phyloP scores from a whole-genome alignment of 2,113 vertebrate species.

The Syngnathus scovelli region DNA sequence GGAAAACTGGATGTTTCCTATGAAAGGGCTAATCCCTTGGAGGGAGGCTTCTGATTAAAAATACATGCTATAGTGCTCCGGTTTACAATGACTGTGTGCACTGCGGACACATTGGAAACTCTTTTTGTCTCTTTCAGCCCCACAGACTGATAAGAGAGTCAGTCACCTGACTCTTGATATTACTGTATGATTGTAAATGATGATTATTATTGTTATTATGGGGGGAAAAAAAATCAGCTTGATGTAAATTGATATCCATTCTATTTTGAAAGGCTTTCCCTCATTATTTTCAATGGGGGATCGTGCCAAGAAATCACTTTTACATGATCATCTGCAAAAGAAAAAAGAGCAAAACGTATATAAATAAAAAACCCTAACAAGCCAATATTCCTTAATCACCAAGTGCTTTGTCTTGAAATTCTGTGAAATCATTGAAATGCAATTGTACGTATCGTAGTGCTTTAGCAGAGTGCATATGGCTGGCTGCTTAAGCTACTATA shows the following conservation, averaged over 20 bases:
- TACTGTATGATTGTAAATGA: constrained; percentile 42
- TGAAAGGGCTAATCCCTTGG: constrained; percentile 44
- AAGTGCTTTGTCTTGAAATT: constrained; percentile 60
- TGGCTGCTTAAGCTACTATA: not conserved
- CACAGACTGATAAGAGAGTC: constrained; percentile 37
- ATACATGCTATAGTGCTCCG: not conserved
- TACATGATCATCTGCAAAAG: constrained; percentile 41
- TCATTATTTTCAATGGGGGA: constrained; percentile 99
- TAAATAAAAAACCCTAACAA: constrained; percentile 34
- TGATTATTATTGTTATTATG: constrained; percentile 37
- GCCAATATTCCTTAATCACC: constrained; percentile 60
- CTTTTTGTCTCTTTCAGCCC: constrained; percentile 1
- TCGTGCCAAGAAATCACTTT: constrained; percentile 44
- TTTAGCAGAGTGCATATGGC: constrained; percentile 10
- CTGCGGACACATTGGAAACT: constrained; percentile 9
- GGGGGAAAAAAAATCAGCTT: constrained; percentile 41
- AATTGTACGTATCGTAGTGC: constrained; percentile 7
- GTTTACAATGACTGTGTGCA: constrained; percentile 15
- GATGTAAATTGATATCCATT: constrained; percentile 51
- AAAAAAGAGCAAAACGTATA: constrained; percentile 9
- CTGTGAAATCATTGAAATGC: constrained; percentile 11
- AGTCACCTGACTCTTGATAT: constrained; percentile 21
- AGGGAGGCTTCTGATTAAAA: constrained; percentile 31
- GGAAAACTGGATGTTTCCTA: constrained; percentile 2
- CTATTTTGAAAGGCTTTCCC: constrained; percentile 72